Evolutionary conservation across 2,797 vertebrate species (phyloP), one percentile per base, ranked within the genome.

Genomic region (Oophaga sylvatica): DNA sequence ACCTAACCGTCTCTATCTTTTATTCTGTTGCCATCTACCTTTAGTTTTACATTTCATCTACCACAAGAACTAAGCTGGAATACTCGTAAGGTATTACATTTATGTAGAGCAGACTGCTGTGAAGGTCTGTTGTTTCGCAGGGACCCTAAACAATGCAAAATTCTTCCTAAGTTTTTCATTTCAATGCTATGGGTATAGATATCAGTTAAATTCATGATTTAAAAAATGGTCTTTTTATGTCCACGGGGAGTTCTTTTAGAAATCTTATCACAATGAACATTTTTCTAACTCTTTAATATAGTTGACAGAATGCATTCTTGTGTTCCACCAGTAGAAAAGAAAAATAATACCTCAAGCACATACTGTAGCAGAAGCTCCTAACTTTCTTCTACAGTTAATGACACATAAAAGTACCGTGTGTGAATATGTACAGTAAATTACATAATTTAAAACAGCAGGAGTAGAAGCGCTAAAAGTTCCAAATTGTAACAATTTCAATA

Each of bases 401-500:
- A 90, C 87, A 91, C 84, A 90, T 86, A 90, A 90, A 90, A 84
- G 90, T 90, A 91, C 87, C 86, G 88, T 89, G 87, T 88, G 85
- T 86, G 86, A 90, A 89, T 90, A 90, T 88, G 89, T 91, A 85
- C 86, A 87, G 87, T 89, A 90, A 90, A 91, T 91, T 90, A 85
- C 73, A 87, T 86, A 90, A 90, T 90, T 89, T 90, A 87, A 91
- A 92, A 87, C 91, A 91, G 90, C 90, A 90, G 90, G 90, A 87
- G 78, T 73, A 87, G 89, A 91, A 90, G 85, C 87, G 80, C 31
- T 90, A 87, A 89, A 90, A 90, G 81, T 85, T 75, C 82, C 10
- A 90, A 90, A 90, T 88, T 90, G 89, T 83, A n/a, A 86, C 81
- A 86, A 89, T 91, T 90, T 87, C 82, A 87, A 87, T 91, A 31